Evolutionary conservation across 2,888 invertebrate species (phyloP).

Genomic region (Pandemis corylana): DNA sequence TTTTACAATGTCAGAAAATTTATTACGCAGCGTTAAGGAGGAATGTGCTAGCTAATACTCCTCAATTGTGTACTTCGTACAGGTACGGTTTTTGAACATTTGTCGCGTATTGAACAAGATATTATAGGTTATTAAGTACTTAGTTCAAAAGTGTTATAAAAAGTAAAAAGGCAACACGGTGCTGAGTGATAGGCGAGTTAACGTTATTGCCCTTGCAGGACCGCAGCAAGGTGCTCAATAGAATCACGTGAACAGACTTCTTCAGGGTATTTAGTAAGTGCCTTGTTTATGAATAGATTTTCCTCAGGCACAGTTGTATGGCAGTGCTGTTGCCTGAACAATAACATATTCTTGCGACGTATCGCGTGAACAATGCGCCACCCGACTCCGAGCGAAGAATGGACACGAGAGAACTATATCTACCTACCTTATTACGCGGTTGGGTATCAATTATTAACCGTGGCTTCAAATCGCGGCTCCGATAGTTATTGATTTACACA

Average conservation of each 20-base stretch:
- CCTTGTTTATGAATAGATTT: slow-evolving; percentile 31
- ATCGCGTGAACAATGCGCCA: slow-evolving; percentile 41
- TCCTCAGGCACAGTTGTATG: slow-evolving; percentile 31
- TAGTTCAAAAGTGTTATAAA: no score
- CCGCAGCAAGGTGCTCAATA: background rate
- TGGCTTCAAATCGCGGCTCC: background rate
- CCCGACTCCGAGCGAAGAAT: slow-evolving; percentile 31
- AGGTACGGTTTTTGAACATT: no score
- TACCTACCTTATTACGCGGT: slow-evolving; percentile 6
- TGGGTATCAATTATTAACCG: slow-evolving; percentile 5
- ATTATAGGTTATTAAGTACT: no score
- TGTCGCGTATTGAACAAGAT: no score
- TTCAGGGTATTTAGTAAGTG: slow-evolving; percentile 20
- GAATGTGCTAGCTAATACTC: no score
- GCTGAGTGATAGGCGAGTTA: background rate
- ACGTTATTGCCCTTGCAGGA: background rate
- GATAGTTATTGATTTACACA: background rate
- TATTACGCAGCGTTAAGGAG: no score
- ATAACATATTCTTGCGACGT: slow-evolving; percentile 33
- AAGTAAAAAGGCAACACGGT: no score
- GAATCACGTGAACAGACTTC: background rate
- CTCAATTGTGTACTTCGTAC: no score
- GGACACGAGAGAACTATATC: slow-evolving; percentile 25
- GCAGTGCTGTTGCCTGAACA: slow-evolving; percentile 32
- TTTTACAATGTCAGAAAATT: no score